Conservation (phyloP, 2,888 invertebrate genomes). For the Artemia sinica region DNA sequence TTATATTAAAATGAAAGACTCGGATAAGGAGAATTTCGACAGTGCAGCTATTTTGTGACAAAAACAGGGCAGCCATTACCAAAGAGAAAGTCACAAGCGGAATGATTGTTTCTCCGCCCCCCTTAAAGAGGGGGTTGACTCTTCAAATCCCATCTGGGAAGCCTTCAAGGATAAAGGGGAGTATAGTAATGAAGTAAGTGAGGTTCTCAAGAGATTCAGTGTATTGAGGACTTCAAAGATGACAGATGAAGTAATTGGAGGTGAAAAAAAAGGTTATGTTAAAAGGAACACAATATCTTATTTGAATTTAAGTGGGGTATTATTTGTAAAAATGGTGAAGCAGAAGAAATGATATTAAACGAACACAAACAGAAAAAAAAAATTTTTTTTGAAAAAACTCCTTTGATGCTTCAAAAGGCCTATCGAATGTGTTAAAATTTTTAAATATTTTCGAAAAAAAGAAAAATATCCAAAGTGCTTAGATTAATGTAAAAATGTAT, state of each 20-base stretch:
- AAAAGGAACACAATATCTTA: too few species aligned
- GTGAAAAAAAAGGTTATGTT: not conserved
- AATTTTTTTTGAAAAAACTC: too few species aligned
- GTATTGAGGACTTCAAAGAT: not conserved
- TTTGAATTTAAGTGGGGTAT: too few species aligned
- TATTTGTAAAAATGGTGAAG: too few species aligned
- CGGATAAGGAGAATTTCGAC: not conserved
- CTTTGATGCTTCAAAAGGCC: too few species aligned
- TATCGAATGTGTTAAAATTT: too few species aligned
- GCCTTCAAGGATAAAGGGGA: not conserved
- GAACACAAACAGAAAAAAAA: too few species aligned
- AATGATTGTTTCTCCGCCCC: not conserved
- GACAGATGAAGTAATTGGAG: not conserved
- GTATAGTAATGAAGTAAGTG: not conserved
- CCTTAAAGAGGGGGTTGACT: slow-evolving; percentile 2
- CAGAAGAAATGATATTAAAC: too few species aligned
- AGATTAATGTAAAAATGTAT: too few species aligned
- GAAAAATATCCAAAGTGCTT: too few species aligned
- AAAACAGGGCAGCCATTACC: not conserved
- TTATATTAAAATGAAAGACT: not conserved
- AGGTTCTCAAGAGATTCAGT: not conserved
- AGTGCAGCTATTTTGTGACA: not conserved
- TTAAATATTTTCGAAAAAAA: too few species aligned
- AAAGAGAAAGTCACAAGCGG: not conserved
- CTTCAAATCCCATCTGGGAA: not conserved